phyloP scores from a whole-genome alignment of 2,797 vertebrate genomes.

The Triplophysa bombifrons region DNA sequence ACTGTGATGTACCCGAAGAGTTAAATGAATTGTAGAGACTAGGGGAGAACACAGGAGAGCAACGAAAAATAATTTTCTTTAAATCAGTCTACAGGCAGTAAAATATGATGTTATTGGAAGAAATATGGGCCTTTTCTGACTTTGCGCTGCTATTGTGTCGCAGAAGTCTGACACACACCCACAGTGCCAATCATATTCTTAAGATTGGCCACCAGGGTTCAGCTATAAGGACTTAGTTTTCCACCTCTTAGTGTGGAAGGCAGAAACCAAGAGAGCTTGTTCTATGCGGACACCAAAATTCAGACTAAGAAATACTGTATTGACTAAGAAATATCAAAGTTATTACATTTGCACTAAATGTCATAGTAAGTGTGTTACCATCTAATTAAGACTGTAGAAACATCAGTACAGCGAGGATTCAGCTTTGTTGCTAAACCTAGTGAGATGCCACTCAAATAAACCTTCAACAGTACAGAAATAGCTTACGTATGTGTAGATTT shows the following conservation, averaged over 20 bases:
- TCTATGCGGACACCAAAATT: slow-evolving; percentile 24
- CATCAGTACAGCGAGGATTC: background rate
- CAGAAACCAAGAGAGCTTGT: slow-evolving; percentile 26
- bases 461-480: too few species aligned
- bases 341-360: slow-evolving; percentile 22
- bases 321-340: slow-evolving; percentile 39
- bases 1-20: slow-evolving; percentile 1
- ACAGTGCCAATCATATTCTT: slow-evolving; percentile 23
- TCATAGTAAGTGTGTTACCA: slow-evolving; percentile 3
- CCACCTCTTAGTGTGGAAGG: slow-evolving; percentile 27
- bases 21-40: background rate
- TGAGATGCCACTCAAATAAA: background rate
- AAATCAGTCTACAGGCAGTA: slow-evolving; percentile 30
- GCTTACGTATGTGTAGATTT: background rate
- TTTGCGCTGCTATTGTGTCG: slow-evolving; percentile 30
- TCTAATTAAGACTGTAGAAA: background rate
- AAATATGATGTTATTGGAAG: slow-evolving; percentile 10
- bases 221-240: background rate
- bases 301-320: background rate
- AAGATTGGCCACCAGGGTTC: slow-evolving; percentile 19
- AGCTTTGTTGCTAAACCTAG: background rate
- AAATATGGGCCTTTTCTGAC: slow-evolving; percentile 15
- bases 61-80: slow-evolving; percentile 17
- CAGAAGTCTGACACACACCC: slow-evolving; percentile 47
- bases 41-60: slow-evolving; percentile 29